Evolutionary conservation across 2,113 vertebrate genomes (phyloP).

Genomic region (Eira barbara): DNA sequence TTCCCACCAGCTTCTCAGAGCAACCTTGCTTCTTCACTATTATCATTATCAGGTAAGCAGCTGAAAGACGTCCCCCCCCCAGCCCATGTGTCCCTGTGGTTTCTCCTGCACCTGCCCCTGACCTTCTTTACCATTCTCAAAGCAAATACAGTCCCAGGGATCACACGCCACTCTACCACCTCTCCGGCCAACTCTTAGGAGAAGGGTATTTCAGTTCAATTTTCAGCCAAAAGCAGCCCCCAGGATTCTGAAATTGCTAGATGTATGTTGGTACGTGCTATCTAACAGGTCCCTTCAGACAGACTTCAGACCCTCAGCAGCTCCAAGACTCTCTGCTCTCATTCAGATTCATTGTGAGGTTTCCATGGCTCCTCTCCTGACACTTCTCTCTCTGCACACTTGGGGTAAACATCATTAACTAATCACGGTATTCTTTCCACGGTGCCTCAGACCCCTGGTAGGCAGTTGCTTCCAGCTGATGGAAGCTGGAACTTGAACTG

Average conservation of each 20-base stretch:
- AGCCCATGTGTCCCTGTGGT: neutral
- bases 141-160: neutral
- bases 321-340: neutral
- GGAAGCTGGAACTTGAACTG: neutral
- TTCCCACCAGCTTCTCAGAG: too few species aligned
- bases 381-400: neutral
- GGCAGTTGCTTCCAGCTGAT: too few species aligned
- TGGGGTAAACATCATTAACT: neutral
- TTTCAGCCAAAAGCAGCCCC: neutral
- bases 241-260: neutral
- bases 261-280: neutral
- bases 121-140: neutral
- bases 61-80: neutral
- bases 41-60: too few species aligned
- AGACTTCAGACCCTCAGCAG: too few species aligned
- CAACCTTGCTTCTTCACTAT: too few species aligned
- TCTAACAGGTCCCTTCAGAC: neutral
- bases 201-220: neutral
- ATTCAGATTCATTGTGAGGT: neutral
- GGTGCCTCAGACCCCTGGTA: accelerated
- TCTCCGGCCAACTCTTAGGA: neutral
- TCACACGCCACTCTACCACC: too few species aligned
- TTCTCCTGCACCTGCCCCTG: too few species aligned
- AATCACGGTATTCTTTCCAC: neutral
- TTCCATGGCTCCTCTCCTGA: neutral